Conservation (phyloP, 1,140 invertebrate species). For the Stenopsyche tienmushanensis region DNA sequence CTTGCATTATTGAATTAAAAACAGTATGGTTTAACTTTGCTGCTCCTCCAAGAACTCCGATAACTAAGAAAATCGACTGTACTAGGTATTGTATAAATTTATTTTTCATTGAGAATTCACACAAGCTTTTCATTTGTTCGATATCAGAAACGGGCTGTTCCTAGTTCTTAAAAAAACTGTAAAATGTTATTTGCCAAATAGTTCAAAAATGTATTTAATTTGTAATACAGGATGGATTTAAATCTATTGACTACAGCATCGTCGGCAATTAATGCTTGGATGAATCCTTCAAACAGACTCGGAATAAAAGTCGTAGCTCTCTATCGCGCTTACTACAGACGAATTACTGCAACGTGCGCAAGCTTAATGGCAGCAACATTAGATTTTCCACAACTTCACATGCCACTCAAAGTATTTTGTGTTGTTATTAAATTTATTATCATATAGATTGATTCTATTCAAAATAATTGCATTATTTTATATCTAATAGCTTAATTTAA, state of each 20-base stretch:
- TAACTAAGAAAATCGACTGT: conserved; percentile 93
- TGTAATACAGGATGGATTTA: conserved; percentile 80
- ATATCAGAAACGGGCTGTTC: background rate
- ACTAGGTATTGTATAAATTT: conserved; percentile 64
- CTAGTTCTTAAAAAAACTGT: background rate
- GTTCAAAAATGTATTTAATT: background rate
- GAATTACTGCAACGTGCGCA: conserved; percentile 85
- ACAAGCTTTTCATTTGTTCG: background rate
- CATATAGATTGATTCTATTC: too few species aligned
- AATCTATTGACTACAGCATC: conserved; percentile 94
- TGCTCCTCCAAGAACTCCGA: conserved; percentile 90
- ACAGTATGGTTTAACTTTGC: conserved; percentile 97
- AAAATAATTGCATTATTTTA: background rate
- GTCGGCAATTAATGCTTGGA: conserved; percentile 95
- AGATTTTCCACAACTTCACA: conserved; percentile 79
- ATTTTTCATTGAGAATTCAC: conserved; percentile 13
- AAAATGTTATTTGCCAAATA: background rate
- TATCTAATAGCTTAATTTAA: background rate
- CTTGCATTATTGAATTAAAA: conserved; percentile 82
- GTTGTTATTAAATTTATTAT: too few species aligned
- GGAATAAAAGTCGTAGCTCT: conserved; percentile 80
- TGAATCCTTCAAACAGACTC: conserved; percentile 91
- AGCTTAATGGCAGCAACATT: conserved; percentile 94
- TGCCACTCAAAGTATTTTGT: conserved; percentile 72
- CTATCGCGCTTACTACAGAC: conserved; percentile 70